These are phyloP conservation scores for Dichetophora obliterata DNA, from an alignment of 2,888 invertebrate species.

Conservation along the genomic window DNA sequence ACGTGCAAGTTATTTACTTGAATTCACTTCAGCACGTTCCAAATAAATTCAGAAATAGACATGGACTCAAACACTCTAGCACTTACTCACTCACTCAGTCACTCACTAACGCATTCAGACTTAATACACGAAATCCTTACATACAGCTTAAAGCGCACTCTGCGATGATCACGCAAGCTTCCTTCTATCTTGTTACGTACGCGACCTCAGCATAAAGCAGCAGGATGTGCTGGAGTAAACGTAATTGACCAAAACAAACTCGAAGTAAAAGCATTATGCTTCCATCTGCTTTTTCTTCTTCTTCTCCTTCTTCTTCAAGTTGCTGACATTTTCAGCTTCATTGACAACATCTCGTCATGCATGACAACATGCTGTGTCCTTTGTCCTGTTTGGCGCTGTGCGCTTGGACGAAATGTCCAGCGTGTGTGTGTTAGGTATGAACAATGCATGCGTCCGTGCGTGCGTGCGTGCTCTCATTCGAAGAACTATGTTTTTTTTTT, in stretches of 20 bases:
- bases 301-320: background rate
- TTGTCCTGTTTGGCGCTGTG: background rate
- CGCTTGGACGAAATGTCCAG: background rate
- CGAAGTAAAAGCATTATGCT: background rate
- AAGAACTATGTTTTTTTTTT: background rate
- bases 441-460: background rate
- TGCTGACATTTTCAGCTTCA: slow-evolving; percentile 31
- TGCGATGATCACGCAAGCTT: background rate
- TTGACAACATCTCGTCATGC: slow-evolving; percentile 33
- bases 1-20: background rate
- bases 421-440: background rate
- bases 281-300: too few species aligned
- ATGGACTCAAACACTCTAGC: background rate
- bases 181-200: background rate
- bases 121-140: background rate
- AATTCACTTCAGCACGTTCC: slow-evolving; percentile 20
- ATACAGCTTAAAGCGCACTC: background rate
- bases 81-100: background rate
- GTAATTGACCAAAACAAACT: slow-evolving; percentile 24
- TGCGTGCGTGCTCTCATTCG: slow-evolving; percentile 7
- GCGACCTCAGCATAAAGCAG: background rate
- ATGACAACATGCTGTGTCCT: slow-evolving; percentile 17
- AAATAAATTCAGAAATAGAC: background rate
- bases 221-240: slow-evolving; percentile 3
- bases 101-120: too few species aligned